Base-by-base conservation (phyloP, 1,140 invertebrate genomes). In the Atopsyche davidsoni region DNA sequence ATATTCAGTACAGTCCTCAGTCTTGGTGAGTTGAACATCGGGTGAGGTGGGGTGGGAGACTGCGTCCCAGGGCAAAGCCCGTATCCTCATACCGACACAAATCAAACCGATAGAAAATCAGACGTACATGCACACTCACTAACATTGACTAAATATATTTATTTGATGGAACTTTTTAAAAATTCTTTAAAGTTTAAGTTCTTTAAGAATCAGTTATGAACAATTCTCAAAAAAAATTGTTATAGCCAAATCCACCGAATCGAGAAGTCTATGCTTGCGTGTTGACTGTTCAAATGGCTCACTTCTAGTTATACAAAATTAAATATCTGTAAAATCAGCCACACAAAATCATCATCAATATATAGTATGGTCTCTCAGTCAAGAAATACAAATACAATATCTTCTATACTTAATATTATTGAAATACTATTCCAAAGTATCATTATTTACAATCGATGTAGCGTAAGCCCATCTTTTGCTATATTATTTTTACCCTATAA, bases 341-440 rank as follows among this genome's bases (percentile, higher is more conserved):
- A 39, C 39, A 38, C 35, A 42, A 42, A 24, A 43, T 32, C 41
- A 35, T 4, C 19, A 35, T 39, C 32, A 44, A 24, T 24, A 36
- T 16, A 47, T 47, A 47, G 42, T 47, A 52, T 50, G 55, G 50
- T 53, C 46, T 57, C 47, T 57, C 55, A 57, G 55, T 57, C 55
- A 57, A 57, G 55, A 57, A 57, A 57, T 57, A 57, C 41, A 57
- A 57, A 52, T 57, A 57, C 36, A 32, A 57, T 57, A 57, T 57
- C 43, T 18, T 42, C 46, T 57, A 52, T 52, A 34, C 50, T 57
- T 57, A 57, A 50, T 35, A 39, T 32, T 57, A 57, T 38, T 45
- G 55, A 57, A 39, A 57, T 41, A 55, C 44, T 56, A 56, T 31
- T 41, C 31, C 53, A 53, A 57, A 57, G 21, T 57, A 57, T n/a